Percentiles rank a stretch among this genome's conserved stretches.
Evolutionary conservation across 1,140 invertebrate species (phyloP).

Genomic region (Temnothorax longispinosus): DNA sequence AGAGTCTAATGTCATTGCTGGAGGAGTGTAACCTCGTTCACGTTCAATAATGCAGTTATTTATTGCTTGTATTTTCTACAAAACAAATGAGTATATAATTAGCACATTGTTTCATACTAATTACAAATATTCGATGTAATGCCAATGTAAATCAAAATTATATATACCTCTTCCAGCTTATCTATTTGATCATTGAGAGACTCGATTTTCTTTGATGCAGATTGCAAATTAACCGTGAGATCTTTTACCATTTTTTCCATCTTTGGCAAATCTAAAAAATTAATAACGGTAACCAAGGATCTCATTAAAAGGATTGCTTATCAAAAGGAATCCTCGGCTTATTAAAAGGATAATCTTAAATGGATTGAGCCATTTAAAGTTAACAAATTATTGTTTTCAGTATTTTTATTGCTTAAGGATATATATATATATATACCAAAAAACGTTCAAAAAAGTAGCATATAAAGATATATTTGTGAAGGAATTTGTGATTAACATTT

Average conservation of each 20-base stretch:
- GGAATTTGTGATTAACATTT: not conserved
- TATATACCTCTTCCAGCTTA: not conserved
- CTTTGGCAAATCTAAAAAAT: not conserved
- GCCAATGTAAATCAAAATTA: not conserved
- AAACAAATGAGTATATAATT: not conserved
- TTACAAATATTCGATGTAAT: not conserved
- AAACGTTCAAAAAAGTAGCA: not conserved
- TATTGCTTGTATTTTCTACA: not conserved
- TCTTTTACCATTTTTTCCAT: not conserved
- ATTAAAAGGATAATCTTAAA: too few species aligned
- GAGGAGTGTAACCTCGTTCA: not conserved
- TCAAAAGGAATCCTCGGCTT: too few species aligned
- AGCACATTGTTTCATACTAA: not conserved
- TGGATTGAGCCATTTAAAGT: too few species aligned
- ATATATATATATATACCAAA: too few species aligned
- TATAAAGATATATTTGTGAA: not conserved
- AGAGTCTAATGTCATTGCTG: not conserved
- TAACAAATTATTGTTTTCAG: too few species aligned
- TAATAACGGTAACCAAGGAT: not conserved
- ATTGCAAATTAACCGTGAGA: not conserved
- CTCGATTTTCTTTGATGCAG: not conserved
- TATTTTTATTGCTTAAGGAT: too few species aligned
- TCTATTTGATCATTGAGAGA: not conserved
- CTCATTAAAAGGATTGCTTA: too few species aligned
- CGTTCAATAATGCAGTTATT: not conserved